Evolutionary conservation across 2,797 vertebrate genomes (phyloP).

Genomic region (Smutsia temminckii): DNA sequence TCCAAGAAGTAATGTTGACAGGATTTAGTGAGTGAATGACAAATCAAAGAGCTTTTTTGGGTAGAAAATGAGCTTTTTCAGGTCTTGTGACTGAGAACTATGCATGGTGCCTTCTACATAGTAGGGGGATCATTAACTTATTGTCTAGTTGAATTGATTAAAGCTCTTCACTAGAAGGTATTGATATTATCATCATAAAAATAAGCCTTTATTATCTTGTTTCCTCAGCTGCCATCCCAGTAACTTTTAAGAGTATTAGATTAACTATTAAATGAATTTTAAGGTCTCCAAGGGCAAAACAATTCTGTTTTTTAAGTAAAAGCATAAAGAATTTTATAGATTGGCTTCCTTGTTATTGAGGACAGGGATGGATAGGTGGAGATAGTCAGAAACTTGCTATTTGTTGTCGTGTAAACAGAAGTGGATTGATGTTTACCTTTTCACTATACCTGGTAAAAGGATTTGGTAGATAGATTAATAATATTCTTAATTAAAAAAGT

Average conservation of each 20-base stretch:
- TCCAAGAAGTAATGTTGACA: background rate
- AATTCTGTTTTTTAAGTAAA: background rate
- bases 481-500: slow-evolving; percentile 27
- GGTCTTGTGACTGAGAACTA: background rate
- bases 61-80: background rate
- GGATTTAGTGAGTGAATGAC: background rate
- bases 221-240: background rate
- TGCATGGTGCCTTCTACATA: background rate
- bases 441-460: background rate
- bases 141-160: background rate
- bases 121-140: background rate
- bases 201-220: slow-evolving; percentile 18
- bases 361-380: background rate
- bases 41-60: background rate
- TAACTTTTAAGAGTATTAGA: background rate
- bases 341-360: background rate
- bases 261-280: slow-evolving; percentile 5
- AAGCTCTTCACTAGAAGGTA: background rate
- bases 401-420: slow-evolving; percentile 23
- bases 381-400: background rate
- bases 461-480: background rate
- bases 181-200: background rate
- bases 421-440: background rate
- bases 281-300: background rate
- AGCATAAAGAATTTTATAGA: background rate